Evolutionary conservation across 23 tunicate genomes (phyloP), one percentile per base, ranked within the genome.

Genomic region (Clavelina lepadiformis): DNA sequence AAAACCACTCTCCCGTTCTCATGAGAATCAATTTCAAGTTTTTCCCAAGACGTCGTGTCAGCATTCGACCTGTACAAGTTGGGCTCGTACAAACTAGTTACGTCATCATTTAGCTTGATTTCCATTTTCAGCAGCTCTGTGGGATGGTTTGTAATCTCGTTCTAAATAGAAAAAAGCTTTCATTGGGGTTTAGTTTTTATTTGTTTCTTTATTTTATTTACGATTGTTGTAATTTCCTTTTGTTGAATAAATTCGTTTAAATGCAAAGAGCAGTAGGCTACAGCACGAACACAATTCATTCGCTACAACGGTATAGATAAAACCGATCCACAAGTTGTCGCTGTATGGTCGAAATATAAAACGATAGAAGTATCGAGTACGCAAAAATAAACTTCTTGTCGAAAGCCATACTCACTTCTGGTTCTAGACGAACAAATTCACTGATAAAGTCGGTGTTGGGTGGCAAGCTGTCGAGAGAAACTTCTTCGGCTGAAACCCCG

Each of bases 371-470:
- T n/a, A n/a, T n/a, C n/a, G n/a, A 41, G 49, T 15, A 41, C 49
- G 15, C 15, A 41, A 41, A 41, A 41, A 41, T 41, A 41, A 41
- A 41, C 49, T n/a, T n/a, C n/a, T n/a, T n/a, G n/a, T n/a, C n/a
- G n/a, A 11, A 44, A 11, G 15, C 38, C 6, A 53, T 15, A n/a
- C 53, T 58, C 33, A 74, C 80, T 71, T 50, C 51, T 31, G 80
- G 80, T 27, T 51, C 56, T 24, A 83, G 32, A 38, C 46, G 49
- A 2, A 83, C 72, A 28, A 74, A 76, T 33, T 60, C 11, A 34
- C 91, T 83, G 82, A 83, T 55, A 68, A 67, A 75, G 31, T 86
- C 85, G 31, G 23, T 54, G 51, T 86, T 77, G 23, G 85, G 85
- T 3, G 95, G 75, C 15, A 32, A 33, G 26, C 41, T 33, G 0